Evolutionary conservation across 2,888 invertebrate species (phyloP).

Genomic region (Tetragnatha montana): DNA sequence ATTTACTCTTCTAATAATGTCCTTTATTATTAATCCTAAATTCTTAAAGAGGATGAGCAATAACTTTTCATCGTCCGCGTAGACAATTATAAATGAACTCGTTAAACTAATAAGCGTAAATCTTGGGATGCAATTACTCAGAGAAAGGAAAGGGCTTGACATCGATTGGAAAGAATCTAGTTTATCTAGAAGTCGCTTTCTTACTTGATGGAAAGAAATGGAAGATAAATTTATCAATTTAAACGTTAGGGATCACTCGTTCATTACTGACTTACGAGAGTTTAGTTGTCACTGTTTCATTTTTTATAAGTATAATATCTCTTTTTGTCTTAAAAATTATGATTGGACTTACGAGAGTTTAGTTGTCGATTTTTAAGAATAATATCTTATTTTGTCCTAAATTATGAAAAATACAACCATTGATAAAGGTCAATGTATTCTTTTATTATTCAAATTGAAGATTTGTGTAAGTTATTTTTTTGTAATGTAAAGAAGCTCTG

Average conservation of each 20-base stretch:
- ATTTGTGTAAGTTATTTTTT: no score
- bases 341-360: no score
- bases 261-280: no score
- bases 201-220: neutral
- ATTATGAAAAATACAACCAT: no score
- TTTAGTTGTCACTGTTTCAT: no score
- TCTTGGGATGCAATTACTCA: neutral
- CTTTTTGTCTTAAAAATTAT: no score
- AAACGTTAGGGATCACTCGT: neutral
- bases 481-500: no score
- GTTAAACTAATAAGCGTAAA: conserved; percentile 1
- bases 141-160: neutral
- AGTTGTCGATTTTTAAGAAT: no score
- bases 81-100: neutral
- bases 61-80: neutral
- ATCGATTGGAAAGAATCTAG: neutral
- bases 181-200: neutral
- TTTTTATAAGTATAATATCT: no score
- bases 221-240: neutral
- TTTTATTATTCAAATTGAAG: no score
- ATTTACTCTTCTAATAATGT: neutral
- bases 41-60: neutral
- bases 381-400: no score
- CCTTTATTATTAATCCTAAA: neutral
- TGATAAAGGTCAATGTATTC: no score